phyloP scores from a whole-genome alignment of 1,140 invertebrate species.

The Neuroterus valhalla region DNA sequence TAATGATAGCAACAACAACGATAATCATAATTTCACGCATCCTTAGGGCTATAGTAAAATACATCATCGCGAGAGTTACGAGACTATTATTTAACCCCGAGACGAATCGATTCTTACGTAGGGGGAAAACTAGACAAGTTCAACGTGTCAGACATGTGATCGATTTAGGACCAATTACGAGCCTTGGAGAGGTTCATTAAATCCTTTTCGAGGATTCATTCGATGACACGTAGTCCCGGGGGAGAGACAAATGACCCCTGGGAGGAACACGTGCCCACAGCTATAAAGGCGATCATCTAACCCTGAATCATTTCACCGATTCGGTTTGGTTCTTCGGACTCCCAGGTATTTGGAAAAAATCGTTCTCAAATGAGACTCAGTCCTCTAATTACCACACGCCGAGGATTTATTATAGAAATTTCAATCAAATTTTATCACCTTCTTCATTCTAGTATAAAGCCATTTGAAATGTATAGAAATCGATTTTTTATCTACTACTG shows the following conservation, averaged over 20 bases:
- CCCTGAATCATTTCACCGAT: neutral
- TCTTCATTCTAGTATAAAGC: neutral
- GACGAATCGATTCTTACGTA: slow-evolving; percentile 24
- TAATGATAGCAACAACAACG: slow-evolving; percentile 10
- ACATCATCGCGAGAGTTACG: slow-evolving; percentile 17
- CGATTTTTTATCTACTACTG: neutral
- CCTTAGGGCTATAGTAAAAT: slow-evolving; percentile 27
- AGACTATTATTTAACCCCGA: slow-evolving; percentile 20
- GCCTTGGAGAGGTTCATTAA: slow-evolving; percentile 53
- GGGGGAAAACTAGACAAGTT: slow-evolving; percentile 19
- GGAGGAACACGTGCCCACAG: neutral
- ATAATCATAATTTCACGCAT: slow-evolving; percentile 26
- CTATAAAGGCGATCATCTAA: neutral
- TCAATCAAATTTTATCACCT: neutral
- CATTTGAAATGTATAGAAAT: neutral
- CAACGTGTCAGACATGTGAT: slow-evolving; percentile 23
- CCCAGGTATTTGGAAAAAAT: neutral
- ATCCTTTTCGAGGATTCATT: slow-evolving; percentile 60
- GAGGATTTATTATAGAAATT: neutral
- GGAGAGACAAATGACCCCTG: slow-evolving; percentile 54
- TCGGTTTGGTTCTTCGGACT: neutral
- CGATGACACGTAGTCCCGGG: slow-evolving; percentile 51
- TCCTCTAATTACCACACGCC: neutral
- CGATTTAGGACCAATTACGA: slow-evolving; percentile 57
- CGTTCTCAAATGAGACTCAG: neutral